A percentile compares a stretch with the other conserved stretches of the same genome.
Evolutionary conservation across 64 coral and sea anemone genomes (phyloP).

Genomic region (Montipora foliosa): DNA sequence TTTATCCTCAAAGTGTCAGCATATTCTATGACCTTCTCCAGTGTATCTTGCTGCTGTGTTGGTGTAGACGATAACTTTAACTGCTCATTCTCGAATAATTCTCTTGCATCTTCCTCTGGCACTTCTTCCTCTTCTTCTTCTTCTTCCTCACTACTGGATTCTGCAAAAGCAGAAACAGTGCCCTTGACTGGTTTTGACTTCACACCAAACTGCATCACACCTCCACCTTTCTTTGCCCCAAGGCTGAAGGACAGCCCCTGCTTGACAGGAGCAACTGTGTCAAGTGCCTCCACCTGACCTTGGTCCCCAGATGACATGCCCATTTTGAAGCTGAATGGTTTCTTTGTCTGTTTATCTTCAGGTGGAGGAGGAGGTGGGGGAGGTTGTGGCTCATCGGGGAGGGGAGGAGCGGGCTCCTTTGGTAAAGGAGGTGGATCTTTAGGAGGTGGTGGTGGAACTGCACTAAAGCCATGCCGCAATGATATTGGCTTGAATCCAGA

Average conservation of each 20-base stretch:
- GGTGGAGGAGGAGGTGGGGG: constrained; percentile 63
- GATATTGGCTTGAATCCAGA: constrained; percentile 91
- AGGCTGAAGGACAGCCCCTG: constrained; percentile 66
- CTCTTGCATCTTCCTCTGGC: constrained; percentile 31
- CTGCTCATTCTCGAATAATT: constrained; percentile 64
- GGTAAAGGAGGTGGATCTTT: constrained; percentile 52
- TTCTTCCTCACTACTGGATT: constrained; percentile 90
- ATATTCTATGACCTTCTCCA: constrained; percentile 92
- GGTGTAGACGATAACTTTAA: constrained; percentile 64
- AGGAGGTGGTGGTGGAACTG: constrained; percentile 78
- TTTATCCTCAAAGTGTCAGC: constrained; percentile 87
- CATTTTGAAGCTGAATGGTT: constrained; percentile 74
- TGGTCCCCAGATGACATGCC: constrained; percentile 19
- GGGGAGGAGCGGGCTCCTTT: constrained; percentile 70
- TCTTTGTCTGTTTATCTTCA: constrained; percentile 35
- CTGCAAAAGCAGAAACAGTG: constrained; percentile 80
- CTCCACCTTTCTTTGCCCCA: constrained; percentile 52
- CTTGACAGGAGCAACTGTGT: not conserved
- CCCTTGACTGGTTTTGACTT: constrained; percentile 59
- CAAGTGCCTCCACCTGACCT: constrained; percentile 44
- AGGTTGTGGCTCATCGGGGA: constrained; percentile 59
- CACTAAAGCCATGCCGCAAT: constrained; percentile 49
- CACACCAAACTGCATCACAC: constrained; percentile 47
- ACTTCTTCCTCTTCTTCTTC: constrained; percentile 45
- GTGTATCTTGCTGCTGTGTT: constrained; percentile 80